phyloP scores from a whole-genome alignment of 1,140 invertebrate species.

The Tetraneura akinire region DNA sequence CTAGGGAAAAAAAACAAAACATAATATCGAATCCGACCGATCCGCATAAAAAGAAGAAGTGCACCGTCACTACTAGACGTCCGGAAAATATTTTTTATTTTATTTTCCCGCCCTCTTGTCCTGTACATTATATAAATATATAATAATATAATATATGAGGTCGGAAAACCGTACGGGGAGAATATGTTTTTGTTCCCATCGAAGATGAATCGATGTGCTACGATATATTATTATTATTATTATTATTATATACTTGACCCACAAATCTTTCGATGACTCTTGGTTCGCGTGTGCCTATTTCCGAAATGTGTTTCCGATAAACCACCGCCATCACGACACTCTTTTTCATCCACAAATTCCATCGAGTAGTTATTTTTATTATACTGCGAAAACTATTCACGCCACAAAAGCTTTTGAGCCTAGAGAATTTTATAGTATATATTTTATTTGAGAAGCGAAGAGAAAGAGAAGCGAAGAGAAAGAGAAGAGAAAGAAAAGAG shows the following conservation, averaged over 20 bases:
- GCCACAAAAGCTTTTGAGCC: background rate
- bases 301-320: conserved; percentile 45
- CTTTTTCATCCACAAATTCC: background rate
- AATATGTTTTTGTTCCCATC: conserved; percentile 27
- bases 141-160: no score
- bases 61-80: conserved; percentile 28
- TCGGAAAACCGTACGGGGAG: conserved; percentile 12
- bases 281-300: background rate
- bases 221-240: no score
- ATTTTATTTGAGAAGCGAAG: background rate
- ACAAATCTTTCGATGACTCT: conserved; percentile 44
- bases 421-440: background rate
- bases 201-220: conserved; percentile 40
- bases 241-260: conserved; percentile 37
- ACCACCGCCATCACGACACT: background rate
- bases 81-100: background rate
- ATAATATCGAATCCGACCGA: no score
- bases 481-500: no score
- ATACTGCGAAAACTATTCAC: conserved; percentile 30
- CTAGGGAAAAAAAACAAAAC: background rate
- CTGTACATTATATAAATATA: no score
- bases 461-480: no score
- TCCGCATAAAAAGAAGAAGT: conserved; percentile 18
- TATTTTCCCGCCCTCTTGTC: background rate
- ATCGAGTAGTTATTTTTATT: conserved; percentile 19